A percentile compares a stretch with the other conserved stretches of the same genome.
These are phyloP conservation scores for Spheniscus humboldti DNA, from an alignment of 2,797 vertebrate genomes.

Conservation along the genomic window DNA sequence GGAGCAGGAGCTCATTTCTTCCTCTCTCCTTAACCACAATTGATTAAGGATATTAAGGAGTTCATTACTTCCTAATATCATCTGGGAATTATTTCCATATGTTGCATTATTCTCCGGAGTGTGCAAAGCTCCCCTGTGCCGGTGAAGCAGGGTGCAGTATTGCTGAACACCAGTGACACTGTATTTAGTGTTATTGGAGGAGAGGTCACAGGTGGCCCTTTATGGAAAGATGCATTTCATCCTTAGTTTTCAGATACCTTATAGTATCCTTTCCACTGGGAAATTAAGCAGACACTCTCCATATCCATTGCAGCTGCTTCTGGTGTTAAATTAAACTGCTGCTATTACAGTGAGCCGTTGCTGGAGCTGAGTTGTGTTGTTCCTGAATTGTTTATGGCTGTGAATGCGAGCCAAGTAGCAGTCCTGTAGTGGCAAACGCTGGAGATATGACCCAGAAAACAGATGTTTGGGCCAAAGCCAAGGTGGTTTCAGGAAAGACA, in stretches of 20 bases:
- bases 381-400: constrained; percentile 21
- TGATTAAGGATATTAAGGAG: neutral
- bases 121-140: neutral
- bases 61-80: constrained; percentile 7
- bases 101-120: neutral
- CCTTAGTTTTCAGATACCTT: neutral
- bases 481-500: neutral
- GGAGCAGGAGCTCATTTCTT: neutral
- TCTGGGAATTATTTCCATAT: neutral
- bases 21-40: neutral
- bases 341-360: neutral
- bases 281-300: constrained; percentile 34
- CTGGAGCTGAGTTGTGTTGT: neutral
- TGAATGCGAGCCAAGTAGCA: constrained; percentile 24
- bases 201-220: neutral
- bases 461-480: constrained; percentile 56
- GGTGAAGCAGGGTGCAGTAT: neutral
- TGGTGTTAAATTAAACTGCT: constrained; percentile 33
- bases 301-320: constrained; percentile 45
- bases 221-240: neutral
- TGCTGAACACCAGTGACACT: neutral
- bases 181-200: neutral
- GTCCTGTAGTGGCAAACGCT: neutral
- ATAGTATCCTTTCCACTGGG: neutral
- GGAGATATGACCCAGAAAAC: constrained; percentile 17